Conservation (phyloP, 2,888 invertebrate species). For the Campaea margaritaria region DNA sequence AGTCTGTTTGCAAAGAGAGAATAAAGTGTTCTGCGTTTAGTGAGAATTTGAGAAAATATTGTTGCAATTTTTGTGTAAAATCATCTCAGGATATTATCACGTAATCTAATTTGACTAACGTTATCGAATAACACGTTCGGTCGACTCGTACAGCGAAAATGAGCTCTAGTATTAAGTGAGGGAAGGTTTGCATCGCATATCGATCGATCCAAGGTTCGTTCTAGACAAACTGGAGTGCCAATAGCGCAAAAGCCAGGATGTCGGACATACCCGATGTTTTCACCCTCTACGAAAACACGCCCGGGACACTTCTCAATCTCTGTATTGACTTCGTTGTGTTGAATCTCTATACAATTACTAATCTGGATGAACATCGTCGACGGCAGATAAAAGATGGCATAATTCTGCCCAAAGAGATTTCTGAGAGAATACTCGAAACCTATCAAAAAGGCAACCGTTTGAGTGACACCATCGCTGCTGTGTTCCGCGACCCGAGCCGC, state of each 20-base stretch:
- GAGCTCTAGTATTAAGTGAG: slow-evolving; percentile 3
- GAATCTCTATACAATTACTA: slow-evolving; percentile 87
- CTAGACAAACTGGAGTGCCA: slow-evolving; percentile 18
- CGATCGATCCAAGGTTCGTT: background rate
- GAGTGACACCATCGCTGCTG: slow-evolving; percentile 88
- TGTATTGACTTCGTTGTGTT: slow-evolving; percentile 87
- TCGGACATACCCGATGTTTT: slow-evolving; percentile 57
- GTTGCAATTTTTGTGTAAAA: slow-evolving; percentile 21
- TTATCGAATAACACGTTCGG: background rate
- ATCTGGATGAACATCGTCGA: slow-evolving; percentile 74
- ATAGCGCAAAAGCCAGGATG: slow-evolving; percentile 55
- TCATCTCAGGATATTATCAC: slow-evolving; percentile 16
- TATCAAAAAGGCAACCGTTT: slow-evolving; percentile 84
- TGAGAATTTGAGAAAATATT: slow-evolving; percentile 10
- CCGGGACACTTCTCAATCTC: slow-evolving; percentile 87
- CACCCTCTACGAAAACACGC: slow-evolving; percentile 69
- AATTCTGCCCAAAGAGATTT: slow-evolving; percentile 89
- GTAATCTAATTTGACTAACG: background rate
- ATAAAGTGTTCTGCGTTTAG: slow-evolving; percentile 12
- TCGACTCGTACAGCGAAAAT: slow-evolving; percentile 7
- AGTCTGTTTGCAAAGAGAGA: too few species aligned
- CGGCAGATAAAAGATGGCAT: slow-evolving; percentile 85
- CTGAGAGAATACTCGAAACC: slow-evolving; percentile 87
- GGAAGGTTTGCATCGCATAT: background rate
- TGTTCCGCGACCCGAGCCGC: slow-evolving; percentile 88